Evolutionary conservation across 2,113 vertebrate species (phyloP).

Genomic region (Ramphastos sulfuratus): DNA sequence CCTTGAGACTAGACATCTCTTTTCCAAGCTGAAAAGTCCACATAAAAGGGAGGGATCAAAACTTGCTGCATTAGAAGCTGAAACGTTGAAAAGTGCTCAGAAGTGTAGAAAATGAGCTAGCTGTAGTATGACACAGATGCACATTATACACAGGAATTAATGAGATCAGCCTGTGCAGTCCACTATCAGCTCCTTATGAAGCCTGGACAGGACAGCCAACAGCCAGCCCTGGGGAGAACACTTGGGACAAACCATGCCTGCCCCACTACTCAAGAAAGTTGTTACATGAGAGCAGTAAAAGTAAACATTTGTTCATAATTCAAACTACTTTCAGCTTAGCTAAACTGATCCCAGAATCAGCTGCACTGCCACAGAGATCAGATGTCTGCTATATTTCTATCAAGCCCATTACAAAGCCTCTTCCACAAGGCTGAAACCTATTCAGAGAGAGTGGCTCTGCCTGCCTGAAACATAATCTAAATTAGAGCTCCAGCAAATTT

Average conservation of each 20-base stretch:
- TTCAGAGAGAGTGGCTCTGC: not conserved
- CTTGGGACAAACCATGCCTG: not conserved
- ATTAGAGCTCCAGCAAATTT: not conserved
- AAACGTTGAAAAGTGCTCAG: not conserved
- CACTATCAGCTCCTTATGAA: not conserved
- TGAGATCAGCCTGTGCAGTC: not conserved
- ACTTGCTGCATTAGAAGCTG: not conserved
- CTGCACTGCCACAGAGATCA: not conserved
- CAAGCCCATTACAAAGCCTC: not conserved
- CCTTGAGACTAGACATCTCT: no score
- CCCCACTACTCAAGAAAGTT: not conserved
- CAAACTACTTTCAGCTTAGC: not conserved
- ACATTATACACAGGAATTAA: not conserved
- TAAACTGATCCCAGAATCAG: conserved; percentile 14
- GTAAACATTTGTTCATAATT: not conserved
- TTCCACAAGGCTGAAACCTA: not conserved
- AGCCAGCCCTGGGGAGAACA: not conserved
- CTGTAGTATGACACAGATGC: not conserved
- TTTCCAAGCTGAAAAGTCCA: not conserved
- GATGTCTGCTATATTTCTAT: not conserved
- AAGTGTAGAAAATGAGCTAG: not conserved
- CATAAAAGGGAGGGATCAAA: not conserved
- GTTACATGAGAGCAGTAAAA: not conserved
- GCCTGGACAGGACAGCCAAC: not conserved
- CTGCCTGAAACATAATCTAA: conserved; percentile 4